phyloP scores from a whole-genome alignment of 2,797 vertebrate species.

The Uromys caudimaculatus region DNA sequence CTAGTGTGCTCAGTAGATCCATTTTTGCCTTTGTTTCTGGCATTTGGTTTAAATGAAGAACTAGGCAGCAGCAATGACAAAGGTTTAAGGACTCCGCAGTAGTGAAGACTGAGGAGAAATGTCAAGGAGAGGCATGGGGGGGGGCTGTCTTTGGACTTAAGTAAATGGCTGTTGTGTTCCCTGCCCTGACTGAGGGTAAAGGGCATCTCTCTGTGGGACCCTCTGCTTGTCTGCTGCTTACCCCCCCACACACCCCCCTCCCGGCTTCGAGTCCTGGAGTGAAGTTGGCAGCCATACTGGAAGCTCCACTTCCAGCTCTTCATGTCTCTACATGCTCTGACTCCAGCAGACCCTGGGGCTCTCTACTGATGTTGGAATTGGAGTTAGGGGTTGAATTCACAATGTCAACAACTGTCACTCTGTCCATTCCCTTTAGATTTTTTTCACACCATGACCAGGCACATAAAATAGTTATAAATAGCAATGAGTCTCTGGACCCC shows the following conservation, averaged over 20 bases:
- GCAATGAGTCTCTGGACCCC: neutral
- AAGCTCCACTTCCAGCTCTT: neutral
- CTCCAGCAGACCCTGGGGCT: neutral
- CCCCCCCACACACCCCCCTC: neutral
- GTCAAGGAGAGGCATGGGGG: neutral
- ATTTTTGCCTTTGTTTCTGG: constrained; percentile 48
- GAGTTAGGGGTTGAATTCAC: constrained; percentile 41
- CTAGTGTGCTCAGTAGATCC: neutral
- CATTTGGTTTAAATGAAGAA: constrained; percentile 31
- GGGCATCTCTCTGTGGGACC: neutral
- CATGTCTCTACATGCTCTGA: neutral
- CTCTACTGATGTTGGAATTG: constrained; percentile 6
- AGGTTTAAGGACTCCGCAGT: constrained; percentile 23
- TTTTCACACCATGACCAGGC: neutral
- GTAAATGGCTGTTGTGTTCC: neutral
- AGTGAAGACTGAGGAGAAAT: neutral
- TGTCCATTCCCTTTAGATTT: constrained; percentile 41
- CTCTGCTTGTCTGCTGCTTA: constrained; percentile 36
- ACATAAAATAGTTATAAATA: neutral
- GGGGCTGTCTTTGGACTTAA: neutral
- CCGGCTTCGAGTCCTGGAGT: neutral
- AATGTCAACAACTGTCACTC: constrained; percentile 8
- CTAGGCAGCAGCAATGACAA: constrained; percentile 1
- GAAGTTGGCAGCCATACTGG: constrained; percentile 2
- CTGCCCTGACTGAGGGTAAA: neutral